Evolutionary conservation across 2,888 invertebrate genomes (phyloP).

Genomic region (Mantis religiosa): DNA sequence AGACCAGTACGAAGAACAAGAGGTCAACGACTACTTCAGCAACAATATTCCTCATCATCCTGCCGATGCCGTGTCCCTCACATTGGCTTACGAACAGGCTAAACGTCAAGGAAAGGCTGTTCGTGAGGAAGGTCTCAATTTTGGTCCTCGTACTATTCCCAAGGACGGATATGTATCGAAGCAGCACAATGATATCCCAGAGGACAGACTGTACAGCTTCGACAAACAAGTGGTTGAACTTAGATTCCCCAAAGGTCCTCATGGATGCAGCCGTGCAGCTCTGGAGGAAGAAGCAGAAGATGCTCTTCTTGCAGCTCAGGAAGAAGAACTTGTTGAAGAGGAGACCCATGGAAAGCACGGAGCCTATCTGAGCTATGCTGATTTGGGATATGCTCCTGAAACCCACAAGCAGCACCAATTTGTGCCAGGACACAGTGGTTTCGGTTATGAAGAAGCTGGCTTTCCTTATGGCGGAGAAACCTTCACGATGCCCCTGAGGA

Average conservation of each 20-base stretch:
- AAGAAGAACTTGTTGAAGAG: background rate
- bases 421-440: background rate
- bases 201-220: background rate
- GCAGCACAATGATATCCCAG: background rate
- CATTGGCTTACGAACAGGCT: constrained; percentile 18
- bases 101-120: background rate
- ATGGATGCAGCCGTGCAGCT: background rate
- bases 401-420: background rate
- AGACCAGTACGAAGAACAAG: background rate
- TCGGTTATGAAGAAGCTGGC: background rate
- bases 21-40: background rate
- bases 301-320: background rate
- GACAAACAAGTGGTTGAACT: constrained; percentile 12
- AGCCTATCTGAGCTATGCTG: constrained; percentile 3
- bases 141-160: constrained; percentile 19
- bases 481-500: background rate
- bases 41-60: background rate
- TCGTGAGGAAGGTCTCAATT: constrained; percentile 18
- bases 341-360: background rate
- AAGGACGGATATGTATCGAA: background rate
- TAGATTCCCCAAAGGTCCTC: background rate
- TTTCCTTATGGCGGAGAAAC: background rate
- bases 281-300: constrained; percentile 7
- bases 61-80: constrained; percentile 23
- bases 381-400: constrained; percentile 10